phyloP scores from a whole-genome alignment of 2,888 invertebrate species.

The Cosmopolites sordidus region DNA sequence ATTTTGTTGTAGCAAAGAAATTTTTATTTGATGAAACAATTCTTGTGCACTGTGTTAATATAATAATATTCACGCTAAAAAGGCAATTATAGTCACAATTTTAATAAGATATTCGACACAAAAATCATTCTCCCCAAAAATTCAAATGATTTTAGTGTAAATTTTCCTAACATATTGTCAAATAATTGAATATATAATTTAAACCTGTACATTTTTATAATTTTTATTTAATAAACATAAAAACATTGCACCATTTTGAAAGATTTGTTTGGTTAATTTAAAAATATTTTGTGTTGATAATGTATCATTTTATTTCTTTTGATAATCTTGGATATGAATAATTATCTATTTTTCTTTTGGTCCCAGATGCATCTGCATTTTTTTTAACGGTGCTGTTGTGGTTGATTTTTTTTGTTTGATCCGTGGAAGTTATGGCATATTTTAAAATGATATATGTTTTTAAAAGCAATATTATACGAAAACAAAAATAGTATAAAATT shows the following conservation, averaged over 20 bases:
- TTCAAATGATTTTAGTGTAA: slow-evolving; percentile 31
- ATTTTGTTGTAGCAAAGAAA: neutral
- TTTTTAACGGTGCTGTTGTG: slow-evolving; percentile 24
- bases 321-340: slow-evolving; percentile 47
- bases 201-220: slow-evolving; percentile 30
- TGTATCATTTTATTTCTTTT: slow-evolving; percentile 33
- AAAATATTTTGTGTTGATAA: slow-evolving; percentile 37
- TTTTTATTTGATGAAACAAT: neutral
- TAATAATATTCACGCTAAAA: slow-evolving; percentile 49
- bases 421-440: slow-evolving; percentile 42
- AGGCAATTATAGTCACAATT: slow-evolving; percentile 51
- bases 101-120: slow-evolving; percentile 41
- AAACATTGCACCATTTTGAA: slow-evolving; percentile 32
- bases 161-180: slow-evolving; percentile 47
- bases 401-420: slow-evolving; percentile 32
- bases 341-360: slow-evolving; percentile 42
- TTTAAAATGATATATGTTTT: slow-evolving; percentile 34
- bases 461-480: slow-evolving; percentile 14
- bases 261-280: slow-evolving; percentile 24
- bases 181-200: slow-evolving; percentile 47
- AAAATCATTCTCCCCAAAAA: slow-evolving; percentile 29
- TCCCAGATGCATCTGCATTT: slow-evolving; percentile 43
- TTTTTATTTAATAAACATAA: slow-evolving; percentile 27
- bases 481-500: slow-evolving; percentile 18
- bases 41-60: slow-evolving; percentile 5